Base-by-base conservation (phyloP, 2,888 invertebrate genomes). In the Luffia ferchaultella region DNA sequence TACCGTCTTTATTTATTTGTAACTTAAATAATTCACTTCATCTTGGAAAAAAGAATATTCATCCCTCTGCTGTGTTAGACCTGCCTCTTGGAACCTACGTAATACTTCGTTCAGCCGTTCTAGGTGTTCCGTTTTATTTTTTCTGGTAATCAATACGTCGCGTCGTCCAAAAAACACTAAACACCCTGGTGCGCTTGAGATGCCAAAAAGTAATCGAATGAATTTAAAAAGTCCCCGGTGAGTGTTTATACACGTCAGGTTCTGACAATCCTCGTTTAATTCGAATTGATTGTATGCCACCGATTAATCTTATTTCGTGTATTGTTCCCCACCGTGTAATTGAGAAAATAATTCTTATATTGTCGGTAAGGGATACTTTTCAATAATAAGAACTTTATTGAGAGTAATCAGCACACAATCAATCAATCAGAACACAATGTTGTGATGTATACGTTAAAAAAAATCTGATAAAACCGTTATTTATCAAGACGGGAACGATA, bases 151-250 rank as follows among this genome's bases (percentile, higher is more conserved):
- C 16, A 42, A 48, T 16, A 60, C 55, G 46, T n/a, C n/a, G n/a
- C n/a, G n/a, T 59, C 57, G 43, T 58, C 56, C 19, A 53, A 44
- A 52, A 55, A 57, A 16, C 54, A 49, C 9, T 43, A 46, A 15
- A 54, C 54, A 2, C 52, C 55, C 57, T 2, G 62, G 60, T 9
- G 60, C 60, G 16, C 55, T 58, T n/a, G 57, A 52, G 18, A 67
- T 54, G 12, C 61, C 59, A 50, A 51, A 60, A 41, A 57, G 46
- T 19, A 58, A 44, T 18, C 58, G 50, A 41, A 54, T 55, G 49
- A 53, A 57, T 18, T 45, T 53, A 48, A 55, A 60, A 18, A 59
- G 50, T 17, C 58, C 58, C 46, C 54, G 54, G 42, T 60, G 58
- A 17, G 59, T 59, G n/a, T 52, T 52, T 16, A 59, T 55, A 12